Evolutionary conservation across 2,888 invertebrate genomes (phyloP).

Genomic region (Blomia tropicalis): DNA sequence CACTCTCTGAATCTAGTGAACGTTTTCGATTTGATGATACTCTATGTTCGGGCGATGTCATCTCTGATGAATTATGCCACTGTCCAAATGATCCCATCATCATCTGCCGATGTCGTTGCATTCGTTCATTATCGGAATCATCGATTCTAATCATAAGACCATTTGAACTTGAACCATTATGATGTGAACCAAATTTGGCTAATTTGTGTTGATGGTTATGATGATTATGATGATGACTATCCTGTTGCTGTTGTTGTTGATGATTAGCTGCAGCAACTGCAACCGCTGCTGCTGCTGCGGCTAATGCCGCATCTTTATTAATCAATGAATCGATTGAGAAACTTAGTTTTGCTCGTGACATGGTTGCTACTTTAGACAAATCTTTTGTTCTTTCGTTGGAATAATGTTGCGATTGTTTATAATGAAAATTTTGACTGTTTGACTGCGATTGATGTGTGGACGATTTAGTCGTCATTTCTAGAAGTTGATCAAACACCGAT

Average conservation of each 20-base stretch:
- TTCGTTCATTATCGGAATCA: neutral
- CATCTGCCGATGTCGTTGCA: neutral
- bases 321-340: slow-evolving; percentile 13
- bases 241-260: neutral
- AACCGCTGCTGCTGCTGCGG: neutral
- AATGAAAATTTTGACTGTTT: neutral
- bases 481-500: no score
- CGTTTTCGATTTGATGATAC: slow-evolving; percentile 1
- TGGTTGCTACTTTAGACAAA: no score
- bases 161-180: neutral
- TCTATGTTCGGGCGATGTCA: neutral
- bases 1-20: neutral
- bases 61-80: neutral
- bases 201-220: neutral
- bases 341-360: slow-evolving; percentile 3
- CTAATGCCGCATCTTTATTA: slow-evolving; percentile 7
- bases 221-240: slow-evolving; percentile 9
- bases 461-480: slow-evolving; percentile 13
- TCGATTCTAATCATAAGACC: slow-evolving; percentile 2
- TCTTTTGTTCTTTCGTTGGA: no score
- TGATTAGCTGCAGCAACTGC: neutral
- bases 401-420: neutral
- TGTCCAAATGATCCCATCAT: neutral
- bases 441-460: neutral
- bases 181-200: neutral